A percentile compares a stretch with the other conserved stretches of the same genome.
These are phyloP conservation scores for Lagopus leucura DNA, from an alignment of 2,113 vertebrate genomes.

Conservation along the genomic window DNA sequence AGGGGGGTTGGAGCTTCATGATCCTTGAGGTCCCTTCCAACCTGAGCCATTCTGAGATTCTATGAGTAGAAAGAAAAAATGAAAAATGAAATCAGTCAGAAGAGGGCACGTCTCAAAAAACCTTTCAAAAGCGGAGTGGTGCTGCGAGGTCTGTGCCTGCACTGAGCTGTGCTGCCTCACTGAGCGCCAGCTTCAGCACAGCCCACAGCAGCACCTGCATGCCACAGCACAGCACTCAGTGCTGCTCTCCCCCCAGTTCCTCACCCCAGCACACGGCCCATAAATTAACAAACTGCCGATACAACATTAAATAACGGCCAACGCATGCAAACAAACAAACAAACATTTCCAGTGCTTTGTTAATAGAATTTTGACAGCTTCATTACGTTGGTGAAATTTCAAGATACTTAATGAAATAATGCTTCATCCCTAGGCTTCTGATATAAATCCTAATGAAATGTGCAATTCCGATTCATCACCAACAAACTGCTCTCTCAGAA, in stretches of 20 bases:
- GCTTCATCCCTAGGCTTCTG: conserved; percentile 35
- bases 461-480: background rate
- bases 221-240: background rate
- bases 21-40: too few relatives aligned
- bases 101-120: background rate
- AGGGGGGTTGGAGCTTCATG: too few relatives aligned
- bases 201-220: background rate
- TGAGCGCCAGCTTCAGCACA: fast-evolving
- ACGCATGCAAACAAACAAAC: conserved; percentile 42
- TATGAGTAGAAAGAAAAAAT: background rate
- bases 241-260: background rate
- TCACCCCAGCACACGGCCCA: fast-evolving
- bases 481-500: conserved; percentile 19
- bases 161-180: fast-evolving
- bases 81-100: background rate
- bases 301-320: conserved; percentile 42
- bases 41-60: too few relatives aligned
- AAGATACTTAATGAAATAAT: conserved; percentile 63
- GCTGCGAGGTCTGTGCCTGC: fast-evolving
- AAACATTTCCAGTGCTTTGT: conserved; percentile 55
- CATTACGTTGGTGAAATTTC: conserved; percentile 60
- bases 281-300: background rate
- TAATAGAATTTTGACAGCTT: conserved; percentile 65
- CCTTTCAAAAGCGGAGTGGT: fast-evolving
- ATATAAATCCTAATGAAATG: conserved; percentile 35